phyloP scores from a whole-genome alignment of 1,140 invertebrate genomes.

The Bilobella aurantiaca region DNA sequence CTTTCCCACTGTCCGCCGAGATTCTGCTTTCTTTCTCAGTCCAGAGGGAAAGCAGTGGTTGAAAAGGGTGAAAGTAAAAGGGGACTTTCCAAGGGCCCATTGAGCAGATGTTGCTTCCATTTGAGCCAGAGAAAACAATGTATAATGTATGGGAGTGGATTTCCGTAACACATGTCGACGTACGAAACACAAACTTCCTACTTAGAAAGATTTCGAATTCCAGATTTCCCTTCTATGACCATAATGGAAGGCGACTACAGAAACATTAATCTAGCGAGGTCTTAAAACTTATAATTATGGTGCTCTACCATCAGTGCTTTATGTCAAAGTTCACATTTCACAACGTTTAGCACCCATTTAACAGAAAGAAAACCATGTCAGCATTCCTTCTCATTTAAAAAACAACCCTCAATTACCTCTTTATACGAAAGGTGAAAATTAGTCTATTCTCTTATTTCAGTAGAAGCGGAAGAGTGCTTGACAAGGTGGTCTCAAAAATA shows the following conservation, averaged over 20 bases:
- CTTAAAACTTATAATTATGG: not conserved
- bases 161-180: not conserved
- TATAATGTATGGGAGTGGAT: not conserved
- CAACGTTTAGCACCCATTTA: too few relatives aligned
- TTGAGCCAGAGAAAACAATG: not conserved
- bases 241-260: slow-evolving; percentile 1
- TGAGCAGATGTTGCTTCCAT: not conserved
- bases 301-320: not conserved
- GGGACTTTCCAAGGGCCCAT: not conserved
- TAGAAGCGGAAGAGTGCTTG: too few relatives aligned
- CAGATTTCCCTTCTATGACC: not conserved
- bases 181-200: not conserved
- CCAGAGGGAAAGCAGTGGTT: too few relatives aligned
- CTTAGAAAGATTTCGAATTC: not conserved
- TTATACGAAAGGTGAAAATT: too few relatives aligned
- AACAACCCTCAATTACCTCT: too few relatives aligned
- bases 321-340: not conserved
- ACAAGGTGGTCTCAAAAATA: too few relatives aligned
- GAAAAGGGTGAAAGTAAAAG: too few relatives aligned
- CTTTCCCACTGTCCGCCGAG: too few relatives aligned
- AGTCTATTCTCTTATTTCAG: too few relatives aligned
- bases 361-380: too few relatives aligned
- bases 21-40: too few relatives aligned
- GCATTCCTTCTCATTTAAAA: too few relatives aligned
- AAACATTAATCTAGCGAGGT: not conserved